phyloP scores from a whole-genome alignment of 2,113 vertebrate genomes.

The Sinocyclocheilus anshuiensis region DNA sequence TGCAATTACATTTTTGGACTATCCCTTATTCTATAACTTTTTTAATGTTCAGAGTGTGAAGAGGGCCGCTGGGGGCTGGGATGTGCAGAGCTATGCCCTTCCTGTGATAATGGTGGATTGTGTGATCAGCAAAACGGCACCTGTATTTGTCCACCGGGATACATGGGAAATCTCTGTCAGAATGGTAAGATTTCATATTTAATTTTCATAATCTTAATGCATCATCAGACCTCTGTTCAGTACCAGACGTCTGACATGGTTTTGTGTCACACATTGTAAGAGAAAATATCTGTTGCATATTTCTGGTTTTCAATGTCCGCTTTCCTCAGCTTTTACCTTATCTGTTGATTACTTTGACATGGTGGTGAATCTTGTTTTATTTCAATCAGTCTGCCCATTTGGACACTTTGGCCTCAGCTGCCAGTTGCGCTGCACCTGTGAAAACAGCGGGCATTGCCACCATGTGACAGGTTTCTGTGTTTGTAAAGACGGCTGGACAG shows the following conservation, averaged over 20 bases:
- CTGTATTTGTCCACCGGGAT: slow-evolving; percentile 76
- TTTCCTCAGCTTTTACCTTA: neutral
- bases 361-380: neutral
- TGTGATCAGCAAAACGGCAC: slow-evolving; percentile 71
- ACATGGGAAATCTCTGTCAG: slow-evolving; percentile 75
- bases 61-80: slow-evolving; percentile 79
- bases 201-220: neutral
- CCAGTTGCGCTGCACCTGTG: slow-evolving; percentile 76
- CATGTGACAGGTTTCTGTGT: slow-evolving; percentile 72
- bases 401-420: slow-evolving; percentile 78
- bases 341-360: neutral
- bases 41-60: slow-evolving; percentile 73
- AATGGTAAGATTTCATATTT: slow-evolving; percentile 64
- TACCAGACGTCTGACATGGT: neutral
- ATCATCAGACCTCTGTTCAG: neutral
- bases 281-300: neutral
- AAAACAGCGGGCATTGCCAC: slow-evolving; percentile 76
- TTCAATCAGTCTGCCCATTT: slow-evolving; percentile 69
- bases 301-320: neutral
- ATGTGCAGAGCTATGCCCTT: slow-evolving; percentile 77
- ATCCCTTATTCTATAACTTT: neutral
- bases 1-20: neutral
- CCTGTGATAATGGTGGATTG: slow-evolving; percentile 71
- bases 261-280: neutral
- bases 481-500: slow-evolving; percentile 78